Evolutionary conservation across 2,797 vertebrate species (phyloP), one percentile per base, ranked within the genome.

Genomic region (Delichon dasypus): DNA sequence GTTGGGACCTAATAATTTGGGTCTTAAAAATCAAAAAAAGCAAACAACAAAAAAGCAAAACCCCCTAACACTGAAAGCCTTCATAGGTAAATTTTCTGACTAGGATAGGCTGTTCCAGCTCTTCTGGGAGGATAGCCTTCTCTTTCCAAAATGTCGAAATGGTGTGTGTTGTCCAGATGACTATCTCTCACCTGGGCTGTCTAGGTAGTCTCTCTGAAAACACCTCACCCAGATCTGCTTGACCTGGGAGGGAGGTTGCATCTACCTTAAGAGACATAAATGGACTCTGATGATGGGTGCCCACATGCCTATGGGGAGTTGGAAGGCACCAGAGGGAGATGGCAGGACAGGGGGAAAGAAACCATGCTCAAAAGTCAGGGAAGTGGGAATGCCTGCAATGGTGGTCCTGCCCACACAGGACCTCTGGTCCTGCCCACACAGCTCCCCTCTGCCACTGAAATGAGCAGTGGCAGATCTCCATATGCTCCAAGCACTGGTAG

Each of bases 401-500:
- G 20, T 73, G 42, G 29, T 61, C 10, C 36, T 80, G 19, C 15
- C 32, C 54, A 23, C 11, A 15, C 7, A 53, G 47, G 38, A 38
- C 29, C 32, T 44, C 23, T 74, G 42, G 29, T 61, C 9, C 36
- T 80, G 19, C 15, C 32, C 54, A 23, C 11, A 16, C 7, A 53
- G 47, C 20, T 77, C 2, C 11, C 13, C 38, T 47, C 27, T 61
- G 16, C 15, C 32, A 4, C 15, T 22, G 19, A 48, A 71, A 78
- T 4, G 54, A n/a, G 58, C 36, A 30, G 40, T 13, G n/a, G 12
- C 44, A 64, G n/a, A 64, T 44, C 16, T 74, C 62, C 42, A 13
- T 6, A 13, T 2, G 12, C 21, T 4, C 34, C 27, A 42, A 64
- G 68, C n/a, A 42, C 18, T 0, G 0, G 18, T 8, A 45, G 36